A percentile compares a stretch with the other conserved stretches of the same genome.
phyloP scores from a whole-genome alignment of 2,797 vertebrate species.

The Falco columbarius region DNA sequence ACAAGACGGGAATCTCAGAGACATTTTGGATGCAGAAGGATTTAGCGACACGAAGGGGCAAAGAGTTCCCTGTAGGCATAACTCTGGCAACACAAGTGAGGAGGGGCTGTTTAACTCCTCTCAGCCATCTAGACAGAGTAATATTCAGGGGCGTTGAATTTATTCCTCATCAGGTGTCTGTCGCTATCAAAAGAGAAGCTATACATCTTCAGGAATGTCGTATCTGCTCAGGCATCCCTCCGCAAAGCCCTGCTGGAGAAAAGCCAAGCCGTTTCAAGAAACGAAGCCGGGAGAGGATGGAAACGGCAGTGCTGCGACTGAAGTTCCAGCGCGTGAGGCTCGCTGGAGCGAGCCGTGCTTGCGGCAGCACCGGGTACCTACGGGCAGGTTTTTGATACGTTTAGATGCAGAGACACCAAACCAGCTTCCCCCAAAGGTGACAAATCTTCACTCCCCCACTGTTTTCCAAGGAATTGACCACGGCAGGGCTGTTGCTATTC shows the following conservation, averaged over 20 bases:
- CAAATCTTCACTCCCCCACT: neutral
- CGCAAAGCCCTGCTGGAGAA: neutral
- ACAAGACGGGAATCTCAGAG: neutral
- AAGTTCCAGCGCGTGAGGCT: neutral
- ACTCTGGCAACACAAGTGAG: neutral
- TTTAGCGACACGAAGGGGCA: neutral
- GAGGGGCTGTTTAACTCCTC: neutral
- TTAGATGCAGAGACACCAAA: neutral
- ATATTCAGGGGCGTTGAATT: neutral
- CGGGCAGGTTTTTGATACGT: neutral
- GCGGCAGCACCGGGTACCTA: neutral
- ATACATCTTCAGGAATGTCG: neutral
- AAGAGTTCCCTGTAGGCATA: neutral
- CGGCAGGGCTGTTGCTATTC: neutral
- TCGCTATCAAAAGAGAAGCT: neutral
- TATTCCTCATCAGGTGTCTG: neutral
- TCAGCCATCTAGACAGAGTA: neutral
- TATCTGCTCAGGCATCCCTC: neutral
- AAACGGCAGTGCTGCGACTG: neutral
- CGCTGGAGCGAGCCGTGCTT: neutral
- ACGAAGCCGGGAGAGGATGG: neutral
- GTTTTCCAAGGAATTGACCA: neutral
- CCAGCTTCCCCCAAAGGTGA: neutral
- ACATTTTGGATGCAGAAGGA: neutral
- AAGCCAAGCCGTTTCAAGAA: neutral